phyloP scores from a whole-genome alignment of 2,113 vertebrate genomes.

The Cyanoramphus novaezelandiae region DNA sequence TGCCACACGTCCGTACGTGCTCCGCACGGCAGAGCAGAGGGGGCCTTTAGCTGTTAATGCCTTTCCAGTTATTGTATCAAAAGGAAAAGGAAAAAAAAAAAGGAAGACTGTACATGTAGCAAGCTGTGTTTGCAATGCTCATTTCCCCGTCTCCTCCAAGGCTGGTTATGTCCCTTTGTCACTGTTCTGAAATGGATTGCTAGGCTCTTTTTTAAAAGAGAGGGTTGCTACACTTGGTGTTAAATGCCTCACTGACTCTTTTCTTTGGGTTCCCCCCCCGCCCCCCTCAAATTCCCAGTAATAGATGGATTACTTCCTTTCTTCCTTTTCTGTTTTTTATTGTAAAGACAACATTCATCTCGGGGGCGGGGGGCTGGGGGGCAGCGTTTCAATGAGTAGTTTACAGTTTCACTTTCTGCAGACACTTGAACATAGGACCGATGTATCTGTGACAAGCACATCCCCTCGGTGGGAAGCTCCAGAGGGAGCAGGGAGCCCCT shows the following conservation, averaged over 20 bases:
- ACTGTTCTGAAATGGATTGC: slow-evolving; percentile 49
- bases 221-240: slow-evolving; percentile 47
- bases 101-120: slow-evolving; percentile 52
- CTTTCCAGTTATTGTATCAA: slow-evolving; percentile 52
- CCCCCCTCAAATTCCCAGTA: background rate
- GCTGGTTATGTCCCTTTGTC: slow-evolving; percentile 50
- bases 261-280: background rate
- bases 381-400: slow-evolving; percentile 74
- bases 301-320: background rate
- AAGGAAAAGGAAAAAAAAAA: background rate
- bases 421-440: slow-evolving; percentile 87
- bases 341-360: slow-evolving; percentile 33
- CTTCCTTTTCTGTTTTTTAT: background rate
- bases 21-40: background rate
- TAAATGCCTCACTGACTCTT: slow-evolving; percentile 46
- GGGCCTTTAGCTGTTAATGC: slow-evolving; percentile 60
- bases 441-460: slow-evolving; percentile 82
- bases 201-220: slow-evolving; percentile 43
- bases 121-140: slow-evolving; percentile 58
- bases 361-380: background rate
- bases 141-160: slow-evolving; percentile 35
- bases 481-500: background rate
- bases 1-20: background rate
- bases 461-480: slow-evolving; percentile 42
- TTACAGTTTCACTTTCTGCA: slow-evolving; percentile 84